Conservation (phyloP, 2,888 invertebrate genomes). For the Ceratothoa steindachneri region DNA sequence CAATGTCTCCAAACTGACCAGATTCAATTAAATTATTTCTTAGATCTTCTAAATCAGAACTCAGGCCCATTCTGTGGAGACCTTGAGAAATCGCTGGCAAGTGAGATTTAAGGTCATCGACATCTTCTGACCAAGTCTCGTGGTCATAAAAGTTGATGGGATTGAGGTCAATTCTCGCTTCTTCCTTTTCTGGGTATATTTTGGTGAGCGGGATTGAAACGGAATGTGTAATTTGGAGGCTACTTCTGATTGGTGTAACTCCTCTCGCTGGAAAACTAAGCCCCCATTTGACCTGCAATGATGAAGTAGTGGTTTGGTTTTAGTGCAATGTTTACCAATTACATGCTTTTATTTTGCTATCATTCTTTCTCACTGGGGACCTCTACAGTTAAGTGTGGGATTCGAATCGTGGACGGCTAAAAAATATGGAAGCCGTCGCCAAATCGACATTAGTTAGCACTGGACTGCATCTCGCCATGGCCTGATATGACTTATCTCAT, state of each 20-base stretch:
- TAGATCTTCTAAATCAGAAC: not conserved
- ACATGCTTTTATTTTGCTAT: no score
- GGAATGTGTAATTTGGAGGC: not conserved
- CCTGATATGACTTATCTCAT: no score
- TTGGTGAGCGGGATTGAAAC: not conserved
- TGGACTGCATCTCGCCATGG: no score
- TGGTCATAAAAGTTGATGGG: not conserved
- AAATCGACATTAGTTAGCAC: no score
- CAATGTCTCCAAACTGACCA: not conserved
- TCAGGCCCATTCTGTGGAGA: not conserved
- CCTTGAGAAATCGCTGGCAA: not conserved
- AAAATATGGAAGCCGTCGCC: no score
- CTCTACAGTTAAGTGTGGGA: no score
- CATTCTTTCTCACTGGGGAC: no score
- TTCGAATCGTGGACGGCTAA: no score
- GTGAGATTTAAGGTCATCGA: not conserved
- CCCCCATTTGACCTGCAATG: not conserved
- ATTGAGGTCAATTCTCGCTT: not conserved
- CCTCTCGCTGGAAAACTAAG: not conserved
- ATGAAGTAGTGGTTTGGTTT: no score
- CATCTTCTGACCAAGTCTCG: no score
- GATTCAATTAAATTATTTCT: no score
- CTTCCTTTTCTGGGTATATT: not conserved
- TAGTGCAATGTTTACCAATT: no score
- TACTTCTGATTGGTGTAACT: not conserved